These are phyloP conservation scores for Hydropsyche betteni DNA, from an alignment of 2,888 invertebrate species.

Conservation along the genomic window DNA sequence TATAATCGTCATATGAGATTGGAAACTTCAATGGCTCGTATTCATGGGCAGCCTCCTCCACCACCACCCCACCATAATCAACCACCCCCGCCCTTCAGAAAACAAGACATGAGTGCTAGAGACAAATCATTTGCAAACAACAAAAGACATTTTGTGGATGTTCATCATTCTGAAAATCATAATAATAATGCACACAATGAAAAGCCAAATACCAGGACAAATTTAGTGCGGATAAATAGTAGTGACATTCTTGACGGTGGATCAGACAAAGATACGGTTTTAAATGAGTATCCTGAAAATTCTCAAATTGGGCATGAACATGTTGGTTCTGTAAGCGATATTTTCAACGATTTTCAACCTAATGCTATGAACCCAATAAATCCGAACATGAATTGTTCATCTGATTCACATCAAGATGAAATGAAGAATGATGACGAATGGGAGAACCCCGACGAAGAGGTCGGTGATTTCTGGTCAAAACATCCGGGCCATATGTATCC, in stretches of 20 bases:
- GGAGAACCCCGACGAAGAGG: slow-evolving; percentile 6
- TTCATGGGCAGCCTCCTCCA: slow-evolving; percentile 46
- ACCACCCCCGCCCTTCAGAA: slow-evolving; percentile 37
- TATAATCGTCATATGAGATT: slow-evolving; percentile 37
- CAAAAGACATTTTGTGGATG: slow-evolving; percentile 48
- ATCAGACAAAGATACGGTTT: neutral
- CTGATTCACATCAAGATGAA: slow-evolving; percentile 1
- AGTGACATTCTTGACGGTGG: slow-evolving; percentile 20
- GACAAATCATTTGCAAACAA: slow-evolving; percentile 42
- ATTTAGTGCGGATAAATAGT: slow-evolving; percentile 37
- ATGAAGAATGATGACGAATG: slow-evolving; percentile 36
- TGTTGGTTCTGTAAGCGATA: slow-evolving; percentile 10
- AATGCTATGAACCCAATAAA: slow-evolving; percentile 44
- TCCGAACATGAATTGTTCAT: slow-evolving; percentile 31
- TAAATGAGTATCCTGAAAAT: neutral
- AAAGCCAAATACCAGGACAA: slow-evolving; percentile 15
- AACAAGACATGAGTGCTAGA: slow-evolving; percentile 33
- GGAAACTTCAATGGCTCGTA: slow-evolving; percentile 44
- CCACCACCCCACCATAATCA: slow-evolving; percentile 38
- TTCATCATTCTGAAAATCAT: slow-evolving; percentile 11
- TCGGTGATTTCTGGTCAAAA: slow-evolving; percentile 18
- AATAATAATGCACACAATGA: slow-evolving; percentile 32
- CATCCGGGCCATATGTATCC: slow-evolving; percentile 10
- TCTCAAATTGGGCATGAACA: neutral
- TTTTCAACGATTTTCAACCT: slow-evolving; percentile 38